A percentile compares a stretch with the other conserved stretches of the same genome.
These are phyloP conservation scores for Lacerta bilineata DNA, from an alignment of 2,797 vertebrate genomes.

Conservation along the genomic window DNA sequence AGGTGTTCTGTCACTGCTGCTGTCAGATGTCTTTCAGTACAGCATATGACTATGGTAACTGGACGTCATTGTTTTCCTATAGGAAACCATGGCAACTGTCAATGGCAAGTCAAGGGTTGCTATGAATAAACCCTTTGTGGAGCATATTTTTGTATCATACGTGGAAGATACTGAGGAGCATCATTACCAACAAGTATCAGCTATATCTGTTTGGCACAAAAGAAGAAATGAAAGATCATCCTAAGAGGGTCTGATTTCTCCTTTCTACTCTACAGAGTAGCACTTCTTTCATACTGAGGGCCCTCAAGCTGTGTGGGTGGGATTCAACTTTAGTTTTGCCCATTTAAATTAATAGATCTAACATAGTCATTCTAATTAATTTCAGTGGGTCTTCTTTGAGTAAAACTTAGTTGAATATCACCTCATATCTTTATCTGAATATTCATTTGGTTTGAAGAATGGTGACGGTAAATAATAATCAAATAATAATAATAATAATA, in stretches of 20 bases:
- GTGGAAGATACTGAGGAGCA: neutral
- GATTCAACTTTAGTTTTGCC: neutral
- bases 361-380: too few relatives aligned
- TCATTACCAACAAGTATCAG: neutral
- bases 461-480: neutral
- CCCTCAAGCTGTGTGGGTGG: neutral
- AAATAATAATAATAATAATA: neutral
- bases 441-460: neutral
- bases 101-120: slow-evolving; percentile 39
- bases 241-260: neutral
- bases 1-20: slow-evolving; percentile 17
- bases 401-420: too few relatives aligned
- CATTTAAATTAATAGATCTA: neutral
- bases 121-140: slow-evolving; percentile 32
- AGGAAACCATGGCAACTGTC: slow-evolving; percentile 52
- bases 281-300: neutral
- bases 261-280: neutral
- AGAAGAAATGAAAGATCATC: neutral
- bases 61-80: slow-evolving; percentile 13
- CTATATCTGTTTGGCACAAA: neutral
- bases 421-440: neutral
- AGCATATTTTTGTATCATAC: slow-evolving; percentile 27
- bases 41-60: neutral
- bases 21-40: slow-evolving; percentile 25
- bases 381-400: too few relatives aligned